These are phyloP conservation scores for Kryptopterus vitreolus DNA, from an alignment of 2,797 vertebrate genomes.

Conservation along the genomic window DNA sequence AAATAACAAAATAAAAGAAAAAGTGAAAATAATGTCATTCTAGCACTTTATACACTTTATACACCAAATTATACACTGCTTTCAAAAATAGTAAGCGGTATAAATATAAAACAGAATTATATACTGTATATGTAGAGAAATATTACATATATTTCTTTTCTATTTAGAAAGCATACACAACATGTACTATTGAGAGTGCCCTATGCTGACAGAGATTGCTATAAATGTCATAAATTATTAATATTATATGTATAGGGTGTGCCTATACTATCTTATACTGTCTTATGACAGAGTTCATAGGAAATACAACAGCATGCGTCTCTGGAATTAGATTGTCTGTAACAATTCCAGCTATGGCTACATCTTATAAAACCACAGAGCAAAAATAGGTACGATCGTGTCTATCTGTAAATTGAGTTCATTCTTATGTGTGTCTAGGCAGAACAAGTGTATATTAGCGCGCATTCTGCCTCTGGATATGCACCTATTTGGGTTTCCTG, in stretches of 20 bases:
- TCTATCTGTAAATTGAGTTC: neutral
- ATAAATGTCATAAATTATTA: neutral
- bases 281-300: neutral
- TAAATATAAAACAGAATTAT: neutral
- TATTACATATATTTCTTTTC: neutral
- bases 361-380: neutral
- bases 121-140: neutral
- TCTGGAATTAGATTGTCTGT: neutral
- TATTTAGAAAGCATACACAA: neutral
- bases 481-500: neutral
- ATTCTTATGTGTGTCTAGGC: neutral
- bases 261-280: neutral
- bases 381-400: neutral
- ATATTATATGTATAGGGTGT: constrained; percentile 1
- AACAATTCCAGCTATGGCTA: neutral
- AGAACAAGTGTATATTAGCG: neutral
- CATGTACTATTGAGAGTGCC: neutral
- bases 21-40: neutral
- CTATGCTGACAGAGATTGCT: neutral
- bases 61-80: neutral
- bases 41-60: too few relatives aligned
- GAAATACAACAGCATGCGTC: neutral
- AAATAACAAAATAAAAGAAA: neutral
- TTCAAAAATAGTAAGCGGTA: neutral
- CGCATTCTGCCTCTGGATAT: neutral